A percentile compares a stretch with the other conserved stretches of the same genome.
Conservation (phyloP, 2,113 vertebrate species). For the Eudorcas thomsonii region DNA sequence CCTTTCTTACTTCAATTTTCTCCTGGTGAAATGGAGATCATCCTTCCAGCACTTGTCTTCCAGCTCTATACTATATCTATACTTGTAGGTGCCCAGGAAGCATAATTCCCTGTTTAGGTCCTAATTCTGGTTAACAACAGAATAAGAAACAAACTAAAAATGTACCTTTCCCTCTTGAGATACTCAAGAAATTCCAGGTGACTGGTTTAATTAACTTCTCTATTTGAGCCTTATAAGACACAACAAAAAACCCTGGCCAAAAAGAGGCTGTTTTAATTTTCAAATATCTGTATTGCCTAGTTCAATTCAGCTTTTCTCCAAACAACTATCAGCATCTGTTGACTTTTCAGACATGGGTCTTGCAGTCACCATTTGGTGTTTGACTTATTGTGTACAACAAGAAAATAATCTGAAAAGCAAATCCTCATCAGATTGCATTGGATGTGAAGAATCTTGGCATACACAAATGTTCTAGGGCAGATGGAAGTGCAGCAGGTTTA, state of each 20-base stretch:
- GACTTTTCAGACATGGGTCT: slow-evolving; percentile 41
- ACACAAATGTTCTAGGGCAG: slow-evolving; percentile 61
- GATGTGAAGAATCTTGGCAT: not conserved
- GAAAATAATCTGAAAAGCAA: not conserved
- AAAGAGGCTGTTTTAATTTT: slow-evolving; percentile 65
- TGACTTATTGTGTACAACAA: slow-evolving; percentile 15
- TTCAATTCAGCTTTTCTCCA: slow-evolving; percentile 49
- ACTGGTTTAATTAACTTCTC: slow-evolving; percentile 65
- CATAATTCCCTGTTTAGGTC: not conserved
- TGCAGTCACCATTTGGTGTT: not conserved
- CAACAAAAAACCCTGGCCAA: slow-evolving; percentile 26
- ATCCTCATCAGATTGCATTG: not conserved
- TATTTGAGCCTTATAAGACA: slow-evolving; percentile 13
- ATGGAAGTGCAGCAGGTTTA: slow-evolving; percentile 69
- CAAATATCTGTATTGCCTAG: slow-evolving; percentile 52
- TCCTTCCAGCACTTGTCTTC: not conserved
- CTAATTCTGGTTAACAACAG: not conserved
- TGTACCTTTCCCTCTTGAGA: not conserved
- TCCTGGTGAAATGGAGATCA: not conserved
- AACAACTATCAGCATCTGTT: slow-evolving; percentile 50
- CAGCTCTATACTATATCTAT: not conserved
- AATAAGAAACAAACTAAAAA: slow-evolving; percentile 38
- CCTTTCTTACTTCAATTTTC: slow-evolving; percentile 11
- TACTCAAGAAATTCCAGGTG: slow-evolving; percentile 61
- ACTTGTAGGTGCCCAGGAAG: too few relatives aligned